Evolutionary conservation across 2,888 invertebrate genomes (phyloP).

Genomic region (Drosophila monieri): DNA sequence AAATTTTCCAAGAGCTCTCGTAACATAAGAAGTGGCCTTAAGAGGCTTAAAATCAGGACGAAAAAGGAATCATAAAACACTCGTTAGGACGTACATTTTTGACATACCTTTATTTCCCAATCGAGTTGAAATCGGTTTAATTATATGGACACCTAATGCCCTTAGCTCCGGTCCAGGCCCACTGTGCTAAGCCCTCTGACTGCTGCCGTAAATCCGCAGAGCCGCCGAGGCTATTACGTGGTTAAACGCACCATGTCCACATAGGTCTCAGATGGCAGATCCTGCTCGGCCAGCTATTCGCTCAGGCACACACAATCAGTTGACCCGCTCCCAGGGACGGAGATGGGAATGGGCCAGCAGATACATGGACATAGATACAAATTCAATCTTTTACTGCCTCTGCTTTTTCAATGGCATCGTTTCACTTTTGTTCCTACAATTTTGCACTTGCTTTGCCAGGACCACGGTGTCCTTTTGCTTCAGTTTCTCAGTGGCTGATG

Average conservation of each 20-base stretch:
- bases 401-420: constrained; percentile 38
- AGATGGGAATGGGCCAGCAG: background rate
- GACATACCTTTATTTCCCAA: constrained; percentile 29
- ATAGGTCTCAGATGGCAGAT: constrained; percentile 42
- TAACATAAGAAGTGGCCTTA: constrained; percentile 1
- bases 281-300: constrained; percentile 40
- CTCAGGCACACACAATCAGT: constrained; percentile 45
- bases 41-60: constrained; percentile 27
- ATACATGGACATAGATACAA: constrained; percentile 42
- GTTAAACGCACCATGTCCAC: constrained; percentile 58
- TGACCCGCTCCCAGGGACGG: constrained; percentile 15
- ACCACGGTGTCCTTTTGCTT: constrained; percentile 24
- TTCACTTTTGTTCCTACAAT: constrained; percentile 49
- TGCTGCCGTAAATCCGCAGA: constrained; percentile 39
- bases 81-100: background rate
- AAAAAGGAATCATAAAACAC: constrained; percentile 2
- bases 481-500: constrained; percentile 18
- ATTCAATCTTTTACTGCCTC: constrained; percentile 49
- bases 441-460: constrained; percentile 43
- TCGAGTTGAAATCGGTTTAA: constrained; percentile 36
- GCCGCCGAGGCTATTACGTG: constrained; percentile 53
- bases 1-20: background rate
- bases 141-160: constrained; percentile 17
- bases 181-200: constrained; percentile 39
- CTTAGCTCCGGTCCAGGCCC: constrained; percentile 15